These are phyloP conservation scores for Acanthurus leucopareius DNA, from an alignment of 2,797 vertebrate species.

Conservation along the genomic window DNA sequence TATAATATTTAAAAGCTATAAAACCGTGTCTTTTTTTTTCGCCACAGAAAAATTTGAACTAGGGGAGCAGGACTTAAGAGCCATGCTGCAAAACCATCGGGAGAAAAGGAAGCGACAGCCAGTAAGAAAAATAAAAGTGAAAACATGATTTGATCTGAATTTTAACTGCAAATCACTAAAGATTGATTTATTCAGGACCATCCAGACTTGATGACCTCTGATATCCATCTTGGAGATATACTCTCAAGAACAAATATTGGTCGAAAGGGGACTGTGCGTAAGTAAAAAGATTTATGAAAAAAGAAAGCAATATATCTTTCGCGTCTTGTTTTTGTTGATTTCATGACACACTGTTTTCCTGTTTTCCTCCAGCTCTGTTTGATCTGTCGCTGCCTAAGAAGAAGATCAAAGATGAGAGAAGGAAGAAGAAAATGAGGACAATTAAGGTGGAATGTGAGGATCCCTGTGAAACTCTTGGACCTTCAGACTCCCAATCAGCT, in stretches of 20 bases:
- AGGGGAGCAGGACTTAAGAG: conserved; percentile 91
- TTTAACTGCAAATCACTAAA: conserved; percentile 11
- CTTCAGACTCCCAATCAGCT: conserved; percentile 81
- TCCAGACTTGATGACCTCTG: conserved; percentile 93
- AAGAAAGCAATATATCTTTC: background rate
- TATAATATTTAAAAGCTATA: background rate
- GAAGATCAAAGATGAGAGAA: conserved; percentile 94
- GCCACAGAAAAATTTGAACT: conserved; percentile 92
- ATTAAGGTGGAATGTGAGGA: conserved; percentile 95
- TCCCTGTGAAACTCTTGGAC: conserved; percentile 85
- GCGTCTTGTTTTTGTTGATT: background rate
- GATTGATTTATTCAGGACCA: conserved; percentile 87
- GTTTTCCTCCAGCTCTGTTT: conserved; percentile 86
- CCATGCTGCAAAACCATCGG: conserved; percentile 92
- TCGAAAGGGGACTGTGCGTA: conserved; percentile 92
- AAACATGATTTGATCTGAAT: background rate
- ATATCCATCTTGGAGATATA: conserved; percentile 93
- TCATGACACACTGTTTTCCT: background rate
- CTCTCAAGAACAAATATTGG: conserved; percentile 94
- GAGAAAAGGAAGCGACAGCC: conserved; percentile 96
- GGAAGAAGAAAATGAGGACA: conserved; percentile 91
- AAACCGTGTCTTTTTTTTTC: conserved; percentile 41
- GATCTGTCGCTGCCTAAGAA: conserved; percentile 94
- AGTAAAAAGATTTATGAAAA: conserved; percentile 53
- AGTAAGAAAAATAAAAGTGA: conserved; percentile 81